These are phyloP conservation scores for Brachionus rotundiformis DNA, from an alignment of 1,140 invertebrate genomes.

Conservation along the genomic window DNA sequence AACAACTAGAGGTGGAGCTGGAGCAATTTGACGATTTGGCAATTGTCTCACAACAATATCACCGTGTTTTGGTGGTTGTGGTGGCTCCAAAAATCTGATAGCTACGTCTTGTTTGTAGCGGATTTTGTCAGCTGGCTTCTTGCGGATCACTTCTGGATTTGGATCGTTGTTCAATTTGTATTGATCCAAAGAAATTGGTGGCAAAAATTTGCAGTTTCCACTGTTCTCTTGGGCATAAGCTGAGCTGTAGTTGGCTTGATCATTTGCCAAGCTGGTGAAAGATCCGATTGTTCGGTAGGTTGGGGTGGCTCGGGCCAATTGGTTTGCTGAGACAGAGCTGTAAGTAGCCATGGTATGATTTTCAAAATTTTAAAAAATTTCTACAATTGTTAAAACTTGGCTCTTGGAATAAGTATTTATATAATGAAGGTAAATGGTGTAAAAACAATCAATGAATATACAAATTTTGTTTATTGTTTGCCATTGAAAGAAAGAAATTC, in stretches of 20 bases:
- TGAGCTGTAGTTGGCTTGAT: not conserved
- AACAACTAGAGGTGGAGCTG: constrained; percentile 48
- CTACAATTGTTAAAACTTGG: not conserved
- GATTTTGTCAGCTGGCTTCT: constrained; percentile 24
- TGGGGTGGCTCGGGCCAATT: constrained; percentile 21
- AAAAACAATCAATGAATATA: constrained; percentile 1
- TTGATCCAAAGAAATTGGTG: constrained; percentile 32
- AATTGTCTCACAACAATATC: constrained; percentile 20
- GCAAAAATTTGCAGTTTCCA: constrained; percentile 24
- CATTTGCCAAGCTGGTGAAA: not conserved
- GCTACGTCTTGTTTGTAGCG: constrained; percentile 34
- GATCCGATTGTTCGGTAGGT: constrained; percentile 35
- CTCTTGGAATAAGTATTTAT: not conserved
- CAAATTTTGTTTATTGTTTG: constrained; percentile 21
- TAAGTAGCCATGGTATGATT: constrained; percentile 15
- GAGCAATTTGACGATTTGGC: not conserved
- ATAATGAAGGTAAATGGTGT: not conserved
- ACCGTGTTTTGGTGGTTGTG: constrained; percentile 41
- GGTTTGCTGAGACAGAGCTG: constrained; percentile 2
- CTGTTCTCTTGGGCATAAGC: constrained; percentile 1
- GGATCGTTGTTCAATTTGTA: constrained; percentile 51
- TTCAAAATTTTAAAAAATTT: not conserved
- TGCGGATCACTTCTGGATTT: constrained; percentile 51
- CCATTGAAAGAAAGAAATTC: not conserved
- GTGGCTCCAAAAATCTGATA: constrained; percentile 46